These are phyloP conservation scores for Hypocryptadius cinnamomeus DNA, from an alignment of 2,113 vertebrate genomes.

Conservation along the genomic window DNA sequence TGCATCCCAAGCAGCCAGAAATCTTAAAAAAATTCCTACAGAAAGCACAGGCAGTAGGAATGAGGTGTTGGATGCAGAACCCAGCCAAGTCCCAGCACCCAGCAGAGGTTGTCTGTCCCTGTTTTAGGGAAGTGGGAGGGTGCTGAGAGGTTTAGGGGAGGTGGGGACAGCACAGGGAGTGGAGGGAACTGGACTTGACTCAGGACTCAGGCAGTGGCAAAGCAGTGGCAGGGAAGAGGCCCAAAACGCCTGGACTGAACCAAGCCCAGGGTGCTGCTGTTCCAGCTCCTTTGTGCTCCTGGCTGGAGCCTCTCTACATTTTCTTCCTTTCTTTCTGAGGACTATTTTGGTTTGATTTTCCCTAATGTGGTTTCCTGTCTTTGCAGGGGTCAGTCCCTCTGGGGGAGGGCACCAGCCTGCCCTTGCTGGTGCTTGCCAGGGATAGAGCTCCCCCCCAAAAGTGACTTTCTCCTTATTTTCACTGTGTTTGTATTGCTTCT, in stretches of 20 bases:
- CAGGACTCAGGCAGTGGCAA: rapidly evolving
- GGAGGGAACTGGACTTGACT: neutral
- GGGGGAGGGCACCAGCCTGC: neutral
- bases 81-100: neutral
- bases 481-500: neutral
- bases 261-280: neutral
- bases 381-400: neutral
- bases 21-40: no score
- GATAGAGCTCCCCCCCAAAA: neutral
- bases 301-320: neutral
- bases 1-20: neutral
- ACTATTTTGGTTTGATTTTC: neutral
- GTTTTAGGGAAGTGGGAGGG: neutral
- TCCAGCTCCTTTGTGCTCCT: neutral
- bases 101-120: neutral
- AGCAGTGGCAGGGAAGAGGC: neutral
- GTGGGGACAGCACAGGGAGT: rapidly evolving
- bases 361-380: neutral
- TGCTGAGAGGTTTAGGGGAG: neutral
- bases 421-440: neutral
- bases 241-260: neutral
- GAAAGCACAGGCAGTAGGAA: neutral
- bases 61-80: neutral
- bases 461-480: neutral
- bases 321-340: neutral